phyloP scores from a whole-genome alignment of 2,113 vertebrate genomes.

The human region DNA sequence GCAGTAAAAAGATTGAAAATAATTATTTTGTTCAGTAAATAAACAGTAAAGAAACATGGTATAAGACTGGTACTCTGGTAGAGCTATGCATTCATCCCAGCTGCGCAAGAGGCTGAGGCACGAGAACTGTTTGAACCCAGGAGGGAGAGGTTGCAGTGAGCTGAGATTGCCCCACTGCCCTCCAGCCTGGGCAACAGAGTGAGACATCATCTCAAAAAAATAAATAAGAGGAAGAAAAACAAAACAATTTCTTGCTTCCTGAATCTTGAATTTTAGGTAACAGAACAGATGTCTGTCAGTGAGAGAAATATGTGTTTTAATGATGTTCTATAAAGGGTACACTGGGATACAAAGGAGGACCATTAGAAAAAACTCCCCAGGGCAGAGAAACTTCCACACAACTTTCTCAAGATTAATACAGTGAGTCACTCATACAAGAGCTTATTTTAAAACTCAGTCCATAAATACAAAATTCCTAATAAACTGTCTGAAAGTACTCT shows the following conservation, averaged over 20 bases:
- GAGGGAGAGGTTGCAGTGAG: too few species aligned
- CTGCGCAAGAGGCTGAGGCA: too few species aligned
- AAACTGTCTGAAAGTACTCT: not conserved
- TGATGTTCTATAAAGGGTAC: not conserved
- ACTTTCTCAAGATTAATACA: not conserved
- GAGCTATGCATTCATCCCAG: not conserved
- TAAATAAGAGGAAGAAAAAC: not conserved
- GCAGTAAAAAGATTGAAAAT: not conserved
- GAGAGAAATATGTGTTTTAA: not conserved
- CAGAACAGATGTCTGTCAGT: not conserved
- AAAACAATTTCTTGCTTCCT: not conserved
- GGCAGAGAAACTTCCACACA: not conserved
- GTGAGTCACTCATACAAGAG: not conserved
- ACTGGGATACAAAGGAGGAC: not conserved
- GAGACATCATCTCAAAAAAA: not conserved
- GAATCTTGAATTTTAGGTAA: not conserved
- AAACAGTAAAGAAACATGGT: not conserved
- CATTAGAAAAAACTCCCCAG: not conserved
- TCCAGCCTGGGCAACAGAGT: too few species aligned
- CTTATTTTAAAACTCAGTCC: not conserved
- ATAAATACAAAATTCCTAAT: not conserved
- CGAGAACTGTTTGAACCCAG: too few species aligned
- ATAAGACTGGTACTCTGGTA: not conserved
- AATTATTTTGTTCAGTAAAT: not conserved
- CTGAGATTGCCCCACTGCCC: too few species aligned